These are phyloP conservation scores for Sarcophaga caerulescens DNA, from an alignment of 2,888 invertebrate species.

Conservation along the genomic window DNA sequence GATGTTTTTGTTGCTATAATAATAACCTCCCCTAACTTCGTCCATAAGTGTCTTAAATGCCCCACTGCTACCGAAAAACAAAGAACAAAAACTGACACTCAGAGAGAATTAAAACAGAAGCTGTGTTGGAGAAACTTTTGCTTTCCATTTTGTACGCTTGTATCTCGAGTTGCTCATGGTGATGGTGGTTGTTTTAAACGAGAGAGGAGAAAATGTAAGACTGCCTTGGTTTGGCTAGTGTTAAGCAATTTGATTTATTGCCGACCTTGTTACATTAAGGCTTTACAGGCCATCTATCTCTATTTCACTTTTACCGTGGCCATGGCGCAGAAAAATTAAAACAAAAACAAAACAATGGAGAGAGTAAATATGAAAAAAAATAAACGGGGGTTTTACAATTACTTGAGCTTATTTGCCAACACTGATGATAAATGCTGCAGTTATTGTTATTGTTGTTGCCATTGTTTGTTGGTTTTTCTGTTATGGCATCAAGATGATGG, in stretches of 20 bases:
- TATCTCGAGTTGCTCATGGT: background rate
- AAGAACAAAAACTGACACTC: too few relatives aligned
- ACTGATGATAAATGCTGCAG: constrained; percentile 40
- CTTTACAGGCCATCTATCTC: constrained; percentile 80
- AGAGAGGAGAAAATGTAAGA: background rate
- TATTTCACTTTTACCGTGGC: constrained; percentile 81
- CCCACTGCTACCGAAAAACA: too few relatives aligned
- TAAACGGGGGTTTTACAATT: constrained; percentile 19
- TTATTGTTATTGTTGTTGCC: constrained; percentile 18
- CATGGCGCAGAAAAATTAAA: constrained; percentile 69
- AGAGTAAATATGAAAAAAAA: constrained; percentile 32
- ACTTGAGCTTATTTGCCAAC: constrained; percentile 52
- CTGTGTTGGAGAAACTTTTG: too few relatives aligned
- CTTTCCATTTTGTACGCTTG: too few relatives aligned
- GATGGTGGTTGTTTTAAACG: background rate
- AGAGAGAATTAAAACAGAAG: too few relatives aligned
- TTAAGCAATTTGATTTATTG: constrained; percentile 79
- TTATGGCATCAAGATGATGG: constrained; percentile 48
- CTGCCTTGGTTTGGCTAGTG: constrained; percentile 54
- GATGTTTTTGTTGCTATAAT: too few relatives aligned
- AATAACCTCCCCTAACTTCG: too few relatives aligned
- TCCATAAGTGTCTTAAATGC: too few relatives aligned
- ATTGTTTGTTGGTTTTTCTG: constrained; percentile 3
- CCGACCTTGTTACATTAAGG: constrained; percentile 81
- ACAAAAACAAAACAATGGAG: constrained; percentile 27